Evolutionary conservation across 2,113 vertebrate genomes (phyloP), one percentile per base, ranked within the genome.

Genomic region (Callaeas wilsoni): DNA sequence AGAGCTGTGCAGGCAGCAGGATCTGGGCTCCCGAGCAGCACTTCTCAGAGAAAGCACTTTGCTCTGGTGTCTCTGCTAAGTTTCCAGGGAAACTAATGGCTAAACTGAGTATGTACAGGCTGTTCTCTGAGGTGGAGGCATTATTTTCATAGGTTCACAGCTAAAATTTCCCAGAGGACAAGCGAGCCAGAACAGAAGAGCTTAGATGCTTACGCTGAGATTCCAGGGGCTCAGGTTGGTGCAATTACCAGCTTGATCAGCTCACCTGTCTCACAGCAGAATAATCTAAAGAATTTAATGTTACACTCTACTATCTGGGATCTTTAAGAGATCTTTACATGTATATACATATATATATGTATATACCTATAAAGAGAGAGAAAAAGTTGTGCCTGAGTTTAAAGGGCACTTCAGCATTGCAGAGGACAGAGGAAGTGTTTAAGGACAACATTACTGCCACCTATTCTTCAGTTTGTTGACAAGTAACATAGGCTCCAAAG

Each of bases 41-140:
- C 57, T 62, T 85, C 74, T 44, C 62, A 55, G 63, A 1, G 7
- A 76, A 91, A 79, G 37, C 57, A 50, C 33, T 87, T 79, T 95
- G 78, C 84, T 90, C 91, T 63, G 57, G 71, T 85, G 70, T 67
- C 49, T 83, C 59, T 90, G 50, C 65, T 89, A 55, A 96, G 84
- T 95, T 95, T 94, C 89, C 91, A 90, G 74, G 94, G 87, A 96
- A 96, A 96, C 87, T 90, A 83, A 93, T 91, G 93, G 91, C 82
- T 95, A 63, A 85, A 85, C 81, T 46, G 89, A 84, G 75, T 65
- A 60, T 47, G 70, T 33, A 85, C 87, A 97, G 84, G 32, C 82
- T 96, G 91, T 92, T 89, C 94, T 85, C 49, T 65, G 88, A 91
- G 92, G 75, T 90, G 82, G 57, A 89, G 68, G 77, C 46, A 63